These are phyloP conservation scores for Nomada goodeniana DNA, from an alignment of 2,888 invertebrate genomes.

Conservation along the genomic window DNA sequence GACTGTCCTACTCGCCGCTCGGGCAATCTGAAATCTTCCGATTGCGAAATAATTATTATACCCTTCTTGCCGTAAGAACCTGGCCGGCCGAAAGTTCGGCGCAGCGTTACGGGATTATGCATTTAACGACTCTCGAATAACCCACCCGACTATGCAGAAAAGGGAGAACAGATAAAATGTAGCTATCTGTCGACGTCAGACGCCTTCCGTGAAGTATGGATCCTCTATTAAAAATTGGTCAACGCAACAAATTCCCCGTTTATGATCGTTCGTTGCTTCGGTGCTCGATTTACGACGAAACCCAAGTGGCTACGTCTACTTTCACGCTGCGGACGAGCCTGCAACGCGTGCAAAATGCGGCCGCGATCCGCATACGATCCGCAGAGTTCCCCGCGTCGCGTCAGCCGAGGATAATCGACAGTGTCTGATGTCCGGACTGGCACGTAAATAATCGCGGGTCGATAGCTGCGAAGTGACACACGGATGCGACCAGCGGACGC, in stretches of 20 bases:
- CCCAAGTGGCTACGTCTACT: slow-evolving; percentile 4
- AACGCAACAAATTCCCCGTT: neutral
- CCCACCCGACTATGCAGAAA: no score
- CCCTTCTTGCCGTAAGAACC: no score
- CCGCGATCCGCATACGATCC: slow-evolving; percentile 11
- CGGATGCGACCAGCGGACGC: slow-evolving; percentile 27
- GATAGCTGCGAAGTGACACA: slow-evolving; percentile 45
- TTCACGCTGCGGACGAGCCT: neutral
- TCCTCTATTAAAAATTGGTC: neutral
- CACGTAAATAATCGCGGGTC: slow-evolving; percentile 58
- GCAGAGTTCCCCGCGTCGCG: neutral
- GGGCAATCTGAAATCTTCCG: no score
- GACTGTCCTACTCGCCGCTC: no score
- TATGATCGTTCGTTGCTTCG: neutral
- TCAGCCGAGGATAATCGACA: slow-evolving; percentile 45
- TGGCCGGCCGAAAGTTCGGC: no score
- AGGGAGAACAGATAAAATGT: no score
- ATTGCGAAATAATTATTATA: no score
- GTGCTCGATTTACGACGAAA: neutral
- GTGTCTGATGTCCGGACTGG: slow-evolving; percentile 47
- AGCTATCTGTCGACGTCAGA: no score
- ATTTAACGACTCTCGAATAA: no score
- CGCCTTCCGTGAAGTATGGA: no score
- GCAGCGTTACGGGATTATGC: no score
- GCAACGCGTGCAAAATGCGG: slow-evolving; percentile 22